phyloP scores from a whole-genome alignment of 2,797 vertebrate species.

The Lepus oiostolus region DNA sequence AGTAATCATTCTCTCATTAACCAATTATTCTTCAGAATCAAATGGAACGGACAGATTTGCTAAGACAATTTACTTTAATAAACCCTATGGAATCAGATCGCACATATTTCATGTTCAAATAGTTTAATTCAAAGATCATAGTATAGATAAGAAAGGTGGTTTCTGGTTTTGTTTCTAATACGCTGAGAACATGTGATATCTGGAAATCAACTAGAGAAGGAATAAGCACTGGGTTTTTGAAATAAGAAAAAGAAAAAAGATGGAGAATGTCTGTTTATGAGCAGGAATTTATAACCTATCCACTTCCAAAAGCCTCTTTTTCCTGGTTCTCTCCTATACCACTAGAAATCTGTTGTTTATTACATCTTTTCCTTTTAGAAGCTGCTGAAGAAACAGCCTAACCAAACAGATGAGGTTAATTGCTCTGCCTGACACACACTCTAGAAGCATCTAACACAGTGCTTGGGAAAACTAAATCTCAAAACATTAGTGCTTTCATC shows the following conservation, averaged over 20 bases:
- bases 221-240: constrained; percentile 73
- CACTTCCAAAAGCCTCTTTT: background rate
- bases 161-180: constrained; percentile 77
- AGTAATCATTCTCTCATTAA: constrained; percentile 91
- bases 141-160: constrained; percentile 67
- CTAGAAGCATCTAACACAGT: background rate
- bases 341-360: background rate
- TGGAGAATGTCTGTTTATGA: constrained; percentile 7
- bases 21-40: constrained; percentile 89
- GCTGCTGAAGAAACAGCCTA: background rate
- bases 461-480: background rate
- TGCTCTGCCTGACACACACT: background rate
- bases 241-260: constrained; percentile 45
- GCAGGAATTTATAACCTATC: constrained; percentile 54
- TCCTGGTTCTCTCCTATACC: background rate
- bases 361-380: constrained; percentile 10
- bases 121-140: constrained; percentile 84
- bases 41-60: constrained; percentile 88
- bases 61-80: constrained; percentile 89
- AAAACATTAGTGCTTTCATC: background rate
- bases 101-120: constrained; percentile 74
- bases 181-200: constrained; percentile 85
- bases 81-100: constrained; percentile 86
- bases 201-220: constrained; percentile 80
- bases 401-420: background rate